Evolutionary conservation across 2,888 invertebrate genomes (phyloP).

Genomic region (Drosophila tanythrix): DNA sequence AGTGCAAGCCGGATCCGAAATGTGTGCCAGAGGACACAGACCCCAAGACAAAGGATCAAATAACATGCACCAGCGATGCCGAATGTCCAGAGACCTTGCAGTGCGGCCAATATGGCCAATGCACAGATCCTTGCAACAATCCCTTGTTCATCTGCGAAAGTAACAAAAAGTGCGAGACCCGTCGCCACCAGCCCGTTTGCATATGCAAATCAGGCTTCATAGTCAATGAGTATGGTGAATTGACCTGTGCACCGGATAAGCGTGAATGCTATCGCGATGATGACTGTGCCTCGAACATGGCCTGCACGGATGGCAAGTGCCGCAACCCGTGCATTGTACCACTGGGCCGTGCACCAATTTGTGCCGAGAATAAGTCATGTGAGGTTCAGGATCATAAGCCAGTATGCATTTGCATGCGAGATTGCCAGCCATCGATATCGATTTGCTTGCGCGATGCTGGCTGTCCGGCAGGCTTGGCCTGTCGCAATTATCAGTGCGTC

Average conservation of each 20-base stretch:
- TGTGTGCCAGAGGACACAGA: constrained; percentile 87
- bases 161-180: constrained; percentile 95
- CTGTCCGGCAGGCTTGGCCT: constrained; percentile 93
- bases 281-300: constrained; percentile 94
- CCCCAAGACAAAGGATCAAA: constrained; percentile 86
- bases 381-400: constrained; percentile 94
- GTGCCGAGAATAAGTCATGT: constrained; percentile 93
- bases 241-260: constrained; percentile 93
- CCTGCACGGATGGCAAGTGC: constrained; percentile 93
- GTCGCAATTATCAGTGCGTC: constrained; percentile 94
- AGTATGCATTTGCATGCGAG: constrained; percentile 93
- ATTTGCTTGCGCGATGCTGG: constrained; percentile 96
- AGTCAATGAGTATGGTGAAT: constrained; percentile 93
- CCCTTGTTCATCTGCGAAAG: constrained; percentile 90
- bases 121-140: constrained; percentile 91
- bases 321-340: constrained; percentile 93
- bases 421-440: constrained; percentile 93
- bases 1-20: constrained; percentile 92
- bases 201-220: constrained; percentile 95
- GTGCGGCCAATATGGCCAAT: constrained; percentile 90
- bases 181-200: constrained; percentile 93
- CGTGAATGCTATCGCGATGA: constrained; percentile 92
- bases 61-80: constrained; percentile 88
- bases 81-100: constrained; percentile 91
- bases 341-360: constrained; percentile 87